Percentiles rank a stretch among this genome's conserved stretches.
phyloP scores from a whole-genome alignment of 2,888 invertebrate genomes.

The Papilio gigon region DNA sequence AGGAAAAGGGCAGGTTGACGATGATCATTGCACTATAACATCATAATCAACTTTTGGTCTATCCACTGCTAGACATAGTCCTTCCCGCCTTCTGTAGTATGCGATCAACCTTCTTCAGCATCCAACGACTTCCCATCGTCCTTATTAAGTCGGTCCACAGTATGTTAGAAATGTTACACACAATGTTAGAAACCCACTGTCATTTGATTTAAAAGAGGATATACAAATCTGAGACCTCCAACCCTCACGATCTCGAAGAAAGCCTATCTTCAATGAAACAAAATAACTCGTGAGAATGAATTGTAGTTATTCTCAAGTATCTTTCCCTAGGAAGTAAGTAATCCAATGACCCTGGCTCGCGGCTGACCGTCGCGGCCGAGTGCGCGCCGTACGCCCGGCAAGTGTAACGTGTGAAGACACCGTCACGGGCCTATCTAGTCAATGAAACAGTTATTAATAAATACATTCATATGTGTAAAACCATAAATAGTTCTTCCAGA shows the following conservation, averaged over 20 bases:
- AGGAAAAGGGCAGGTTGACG: too few species aligned
- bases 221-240: neutral
- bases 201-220: neutral
- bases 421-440: neutral
- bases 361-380: conserved; percentile 33
- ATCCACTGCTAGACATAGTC: too few species aligned
- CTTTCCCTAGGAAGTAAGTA: conserved; percentile 35
- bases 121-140: too few species aligned
- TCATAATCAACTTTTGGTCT: too few species aligned
- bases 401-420: conserved; percentile 38
- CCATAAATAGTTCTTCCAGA: too few species aligned
- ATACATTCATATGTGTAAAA: conserved; percentile 26
- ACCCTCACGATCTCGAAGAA: neutral
- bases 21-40: too few species aligned
- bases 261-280: conserved; percentile 4
- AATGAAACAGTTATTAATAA: conserved; percentile 35
- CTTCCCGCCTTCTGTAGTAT: too few species aligned
- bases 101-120: too few species aligned
- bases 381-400: conserved; percentile 21
- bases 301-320: neutral
- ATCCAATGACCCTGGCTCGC: conserved; percentile 31
- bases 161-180: too few species aligned
- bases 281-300: conserved; percentile 24
- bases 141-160: too few species aligned
- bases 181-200: too few species aligned